A percentile compares a stretch with the other conserved stretches of the same genome.
Evolutionary conservation across 1,140 invertebrate genomes (phyloP).

Genomic region (Dufourea novaeangliae): DNA sequence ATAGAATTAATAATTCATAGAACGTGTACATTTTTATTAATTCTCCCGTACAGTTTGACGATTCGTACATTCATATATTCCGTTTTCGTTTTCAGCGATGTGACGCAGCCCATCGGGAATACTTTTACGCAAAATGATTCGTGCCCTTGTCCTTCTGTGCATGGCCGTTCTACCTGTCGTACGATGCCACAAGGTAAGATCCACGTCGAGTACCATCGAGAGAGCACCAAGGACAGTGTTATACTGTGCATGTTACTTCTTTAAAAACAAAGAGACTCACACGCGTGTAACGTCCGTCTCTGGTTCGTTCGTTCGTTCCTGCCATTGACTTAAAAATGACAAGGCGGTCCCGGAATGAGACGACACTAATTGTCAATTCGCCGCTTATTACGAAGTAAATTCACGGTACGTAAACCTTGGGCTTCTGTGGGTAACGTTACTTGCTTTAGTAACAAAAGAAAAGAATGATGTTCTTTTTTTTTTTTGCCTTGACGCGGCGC

Average conservation of each 20-base stretch:
- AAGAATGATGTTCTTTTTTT: neutral
- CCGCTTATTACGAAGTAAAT: constrained; percentile 26
- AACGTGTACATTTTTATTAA: neutral
- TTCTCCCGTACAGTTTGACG: neutral
- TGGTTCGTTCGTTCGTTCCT: no score
- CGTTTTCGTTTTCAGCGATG: constrained; percentile 78
- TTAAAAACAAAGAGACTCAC: constrained; percentile 44
- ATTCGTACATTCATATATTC: neutral
- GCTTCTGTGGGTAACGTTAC: constrained; percentile 23
- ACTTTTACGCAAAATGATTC: constrained; percentile 81
- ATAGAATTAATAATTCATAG: no score
- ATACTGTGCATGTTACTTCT: constrained; percentile 39
- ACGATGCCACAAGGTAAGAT: constrained; percentile 80
- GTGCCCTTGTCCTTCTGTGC: constrained; percentile 79
- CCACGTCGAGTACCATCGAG: constrained; percentile 33
- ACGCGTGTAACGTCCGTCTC: neutral
- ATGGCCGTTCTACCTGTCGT: constrained; percentile 79
- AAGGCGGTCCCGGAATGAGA: constrained; percentile 26
- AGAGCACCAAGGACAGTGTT: constrained; percentile 49
- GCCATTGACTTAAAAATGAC: constrained; percentile 40
- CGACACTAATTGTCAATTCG: constrained; percentile 50
- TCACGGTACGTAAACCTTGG: constrained; percentile 57
- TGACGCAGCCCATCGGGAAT: constrained; percentile 80
- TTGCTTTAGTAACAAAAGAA: neutral
- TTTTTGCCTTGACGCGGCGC: no score